Evolutionary conservation across 2,888 invertebrate species (phyloP), one percentile per base, ranked within the genome.

Genomic region (Sepiola atlantica): DNA sequence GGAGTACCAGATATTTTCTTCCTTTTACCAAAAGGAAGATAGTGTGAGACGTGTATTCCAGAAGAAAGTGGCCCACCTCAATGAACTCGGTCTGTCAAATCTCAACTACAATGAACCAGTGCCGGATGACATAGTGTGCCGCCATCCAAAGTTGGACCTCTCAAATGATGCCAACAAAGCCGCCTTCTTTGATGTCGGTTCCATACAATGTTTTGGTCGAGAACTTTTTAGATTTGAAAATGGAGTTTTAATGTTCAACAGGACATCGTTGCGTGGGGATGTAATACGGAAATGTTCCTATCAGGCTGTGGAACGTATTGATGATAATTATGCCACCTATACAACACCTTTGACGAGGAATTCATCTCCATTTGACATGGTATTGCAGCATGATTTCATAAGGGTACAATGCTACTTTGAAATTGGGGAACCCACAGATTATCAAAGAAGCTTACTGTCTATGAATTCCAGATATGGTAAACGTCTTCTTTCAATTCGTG

Each of bases 371-470:
- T 96, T 96, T 94, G 95, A 96, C 94, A 77, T 95, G 14, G 94
- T 94, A 0, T 94, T 96, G 20, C 95, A 95, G 35, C 95, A 96
- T 94, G 96, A 96, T 94, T 96, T 96, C 95, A 95, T 96, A 24
- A 94, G 95, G 77, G 95, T 96, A 16, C 95, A 95, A 94, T 96
- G 96, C 95, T 95, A 94, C 94, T 54, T 96, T 28, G 95, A 95
- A 54, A 94, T 93, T 18, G 57, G 94, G 1, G 92, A 94, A 35
- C 77, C n/a, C 77, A 77, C 77, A 77, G n/a, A 77, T 14, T 32
- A 77, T 16, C 77, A 77, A n/a, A n/a, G 77, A 77, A 77, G n/a
- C 16, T n/a, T 77, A 32, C 77, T 77, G 1, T 77, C 77, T 77
- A 16, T 77, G 77, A 77, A 77, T 14, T 77, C 18, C n/a, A n/a